phyloP scores from a whole-genome alignment of 2,113 vertebrate genomes.

The Parotia lawesii region DNA sequence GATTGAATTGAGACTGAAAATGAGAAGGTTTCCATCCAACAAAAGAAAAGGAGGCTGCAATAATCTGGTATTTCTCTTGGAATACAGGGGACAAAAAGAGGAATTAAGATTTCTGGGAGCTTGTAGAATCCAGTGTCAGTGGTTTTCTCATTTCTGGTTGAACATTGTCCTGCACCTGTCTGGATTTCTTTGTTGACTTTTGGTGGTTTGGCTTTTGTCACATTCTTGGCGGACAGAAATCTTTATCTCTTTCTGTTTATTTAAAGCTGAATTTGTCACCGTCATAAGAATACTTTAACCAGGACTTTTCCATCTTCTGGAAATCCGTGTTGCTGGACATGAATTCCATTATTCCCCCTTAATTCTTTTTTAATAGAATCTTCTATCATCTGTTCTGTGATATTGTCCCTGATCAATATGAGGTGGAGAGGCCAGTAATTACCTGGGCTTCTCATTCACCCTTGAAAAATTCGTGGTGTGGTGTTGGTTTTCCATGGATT shows the following conservation, averaged over 20 bases:
- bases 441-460: not conserved
- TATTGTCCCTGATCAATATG: not conserved
- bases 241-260: not conserved
- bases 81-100: not conserved
- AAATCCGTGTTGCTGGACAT: not conserved
- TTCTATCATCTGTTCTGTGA: not conserved
- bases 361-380: constrained; percentile 32
- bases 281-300: not conserved
- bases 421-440: constrained; percentile 18
- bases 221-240: not conserved
- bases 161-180: not conserved
- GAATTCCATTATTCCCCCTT: not conserved
- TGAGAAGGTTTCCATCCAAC: not conserved
- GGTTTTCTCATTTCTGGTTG: not conserved
- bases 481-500: not conserved
- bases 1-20: not conserved
- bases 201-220: not conserved
- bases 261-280: not conserved
- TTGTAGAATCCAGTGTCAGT: rapidly evolving
- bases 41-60: not conserved
- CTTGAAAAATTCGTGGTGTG: not conserved
- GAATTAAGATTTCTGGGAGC: not conserved
- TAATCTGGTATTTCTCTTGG: not conserved
- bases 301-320: not conserved
- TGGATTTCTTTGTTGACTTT: not conserved